Base-by-base conservation (phyloP, 1,140 invertebrate species). In the Cydia amplana region DNA sequence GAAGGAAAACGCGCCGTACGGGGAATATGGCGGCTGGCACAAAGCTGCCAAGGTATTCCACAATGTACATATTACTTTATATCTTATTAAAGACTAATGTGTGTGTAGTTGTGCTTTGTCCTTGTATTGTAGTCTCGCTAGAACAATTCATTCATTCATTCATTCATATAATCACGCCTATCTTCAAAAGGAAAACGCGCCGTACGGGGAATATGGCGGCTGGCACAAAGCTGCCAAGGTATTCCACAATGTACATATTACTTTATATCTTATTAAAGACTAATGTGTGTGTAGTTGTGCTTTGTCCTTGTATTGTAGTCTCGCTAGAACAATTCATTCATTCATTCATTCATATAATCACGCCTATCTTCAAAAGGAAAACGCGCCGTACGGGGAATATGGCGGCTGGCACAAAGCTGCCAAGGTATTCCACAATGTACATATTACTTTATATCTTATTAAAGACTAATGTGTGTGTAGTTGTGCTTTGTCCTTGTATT, bases 211-310 rank as follows among this genome's bases (percentile, higher is more conserved):
- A 86, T 99, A 99, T 86, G 98, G 98, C 23, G 98, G 97, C 2
- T 99, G 98, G 98, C 98, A 99, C 85, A 99, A 99, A 93, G 98
- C 98, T 43, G 98, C 98, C n/a, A 99, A 99, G 94, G 91, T 90
- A 79, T 70, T 70, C 65, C 28, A 36, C 28, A 6, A 70, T 70
- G 65, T 70, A 70, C 65, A 70, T 70, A 73, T 49, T 18, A 40
- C 23, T 73, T 70, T 70, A 5, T 70, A 70, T 4, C 65, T 70
- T 46, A 46, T 46, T 16, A 46, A 3, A 46, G 43, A 14, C 4
- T 46, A 46, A 46, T 46, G 51, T 60, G 51, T 60, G 51, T 60
- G 51, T 60, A 20, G n/a, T 20, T 60, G 51, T 60, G 32, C 32
- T 32, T 20, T 60, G 51, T 60, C 5, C 5, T 32, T 32, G 6